A percentile compares a stretch with the other conserved stretches of the same genome.
Conservation (phyloP, 2,113 vertebrate genomes). For the Arothron firmamentum region DNA sequence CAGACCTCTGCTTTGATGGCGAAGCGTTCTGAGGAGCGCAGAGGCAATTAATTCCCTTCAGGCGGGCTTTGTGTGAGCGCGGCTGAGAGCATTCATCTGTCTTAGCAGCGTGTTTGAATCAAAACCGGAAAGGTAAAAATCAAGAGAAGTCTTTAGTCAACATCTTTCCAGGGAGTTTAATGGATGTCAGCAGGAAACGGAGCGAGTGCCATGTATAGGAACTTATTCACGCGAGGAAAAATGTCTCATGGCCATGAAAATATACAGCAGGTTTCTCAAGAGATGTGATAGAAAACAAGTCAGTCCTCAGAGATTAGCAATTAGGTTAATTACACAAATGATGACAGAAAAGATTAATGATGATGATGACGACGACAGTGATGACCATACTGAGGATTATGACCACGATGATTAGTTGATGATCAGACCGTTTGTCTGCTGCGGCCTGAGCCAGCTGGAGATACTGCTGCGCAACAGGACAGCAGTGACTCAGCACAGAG, state of each 20-base stretch:
- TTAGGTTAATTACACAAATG: slow-evolving; percentile 11
- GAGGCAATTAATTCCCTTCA: slow-evolving; percentile 72
- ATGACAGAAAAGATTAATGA: neutral
- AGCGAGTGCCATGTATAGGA: too few species aligned
- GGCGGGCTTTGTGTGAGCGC: slow-evolving; percentile 53
- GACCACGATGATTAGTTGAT: too few species aligned
- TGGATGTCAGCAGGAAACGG: slow-evolving; percentile 14
- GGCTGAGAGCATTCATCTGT: slow-evolving; percentile 66
- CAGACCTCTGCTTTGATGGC: slow-evolving; percentile 54
- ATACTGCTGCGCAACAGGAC: slow-evolving; percentile 18
- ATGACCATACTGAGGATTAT: too few species aligned
- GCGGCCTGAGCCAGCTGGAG: neutral
- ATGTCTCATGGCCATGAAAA: too few species aligned
- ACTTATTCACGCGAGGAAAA: too few species aligned
- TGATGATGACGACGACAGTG: too few species aligned
- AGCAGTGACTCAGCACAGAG: slow-evolving; percentile 16
- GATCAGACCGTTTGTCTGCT: neutral
- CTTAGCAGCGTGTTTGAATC: slow-evolving; percentile 69
- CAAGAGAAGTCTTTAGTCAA: slow-evolving; percentile 27
- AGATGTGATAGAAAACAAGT: neutral
- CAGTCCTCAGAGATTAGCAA: slow-evolving; percentile 14
- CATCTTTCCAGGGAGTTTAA: slow-evolving; percentile 15
- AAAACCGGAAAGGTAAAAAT: slow-evolving; percentile 45
- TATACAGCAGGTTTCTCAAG: too few species aligned
- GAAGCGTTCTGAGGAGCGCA: slow-evolving; percentile 56